Percentiles rank a stretch among this genome's conserved stretches.
phyloP scores from a whole-genome alignment of 35 echinoderm and acorn worm genomes.

The Ophiothrix spiculata region DNA sequence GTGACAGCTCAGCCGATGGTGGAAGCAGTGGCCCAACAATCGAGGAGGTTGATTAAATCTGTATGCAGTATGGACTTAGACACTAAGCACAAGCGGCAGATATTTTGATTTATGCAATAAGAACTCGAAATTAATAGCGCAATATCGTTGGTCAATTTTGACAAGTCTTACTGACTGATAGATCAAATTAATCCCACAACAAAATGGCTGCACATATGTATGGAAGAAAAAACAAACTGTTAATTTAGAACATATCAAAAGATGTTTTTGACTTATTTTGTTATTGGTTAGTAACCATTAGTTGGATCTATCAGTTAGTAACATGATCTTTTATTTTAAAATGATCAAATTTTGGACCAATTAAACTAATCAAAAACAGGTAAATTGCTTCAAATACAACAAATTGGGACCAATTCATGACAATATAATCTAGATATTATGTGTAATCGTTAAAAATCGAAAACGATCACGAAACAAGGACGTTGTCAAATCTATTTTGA shows the following conservation, averaged over 20 bases:
- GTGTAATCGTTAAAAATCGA: too few relatives aligned
- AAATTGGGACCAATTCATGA: background rate
- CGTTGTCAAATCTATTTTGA: too few relatives aligned
- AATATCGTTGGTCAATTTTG: background rate
- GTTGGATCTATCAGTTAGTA: background rate
- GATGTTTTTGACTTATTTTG: background rate
- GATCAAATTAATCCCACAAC: background rate
- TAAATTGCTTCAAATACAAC: background rate
- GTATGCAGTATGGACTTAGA: background rate
- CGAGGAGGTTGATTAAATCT: conserved; percentile 29
- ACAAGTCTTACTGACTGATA: background rate
- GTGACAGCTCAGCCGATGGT: conserved; percentile 10
- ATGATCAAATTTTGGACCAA: background rate
- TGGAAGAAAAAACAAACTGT: background rate
- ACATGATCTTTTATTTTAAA: background rate
- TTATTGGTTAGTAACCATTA: background rate
- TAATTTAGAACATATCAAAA: background rate
- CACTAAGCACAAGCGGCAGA: background rate
- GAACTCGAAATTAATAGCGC: background rate
- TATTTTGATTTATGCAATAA: background rate
- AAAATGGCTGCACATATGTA: background rate
- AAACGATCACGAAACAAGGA: too few relatives aligned
- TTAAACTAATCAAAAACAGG: background rate
- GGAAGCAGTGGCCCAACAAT: conserved; percentile 63
- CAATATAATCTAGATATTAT: background rate